These are phyloP conservation scores for Brachionichthys hirsutus DNA, from an alignment of 2,113 vertebrate species.

Conservation along the genomic window DNA sequence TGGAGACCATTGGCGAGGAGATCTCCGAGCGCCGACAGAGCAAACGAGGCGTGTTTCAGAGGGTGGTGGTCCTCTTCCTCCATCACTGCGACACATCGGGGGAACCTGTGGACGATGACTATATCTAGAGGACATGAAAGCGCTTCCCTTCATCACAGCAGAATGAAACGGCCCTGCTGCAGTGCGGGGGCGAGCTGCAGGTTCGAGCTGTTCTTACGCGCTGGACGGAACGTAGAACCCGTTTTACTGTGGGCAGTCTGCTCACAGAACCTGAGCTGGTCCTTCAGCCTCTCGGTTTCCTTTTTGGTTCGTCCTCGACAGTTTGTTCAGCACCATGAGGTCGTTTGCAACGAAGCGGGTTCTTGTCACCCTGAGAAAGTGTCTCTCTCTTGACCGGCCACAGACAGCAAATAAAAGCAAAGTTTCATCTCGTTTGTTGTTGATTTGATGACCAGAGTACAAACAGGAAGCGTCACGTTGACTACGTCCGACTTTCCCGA, in stretches of 20 bases:
- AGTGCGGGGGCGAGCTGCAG: background rate
- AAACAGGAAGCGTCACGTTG: too few species aligned
- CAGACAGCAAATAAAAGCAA: constrained; percentile 11
- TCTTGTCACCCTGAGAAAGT: background rate
- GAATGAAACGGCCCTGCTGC: background rate
- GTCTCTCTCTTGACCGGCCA: background rate
- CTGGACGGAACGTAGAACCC: background rate
- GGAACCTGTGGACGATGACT: constrained; percentile 94
- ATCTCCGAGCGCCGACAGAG: constrained; percentile 94
- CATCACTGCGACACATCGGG: constrained; percentile 96
- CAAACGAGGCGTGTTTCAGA: constrained; percentile 88
- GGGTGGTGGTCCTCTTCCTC: constrained; percentile 94
- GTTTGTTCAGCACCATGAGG: background rate
- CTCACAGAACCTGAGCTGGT: too few species aligned
- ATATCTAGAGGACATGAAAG: constrained; percentile 79
- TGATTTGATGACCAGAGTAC: too few species aligned
- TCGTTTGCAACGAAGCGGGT: background rate
- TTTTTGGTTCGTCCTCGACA: too few species aligned
- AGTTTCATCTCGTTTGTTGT: constrained; percentile 1
- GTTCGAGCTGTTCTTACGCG: constrained; percentile 1
- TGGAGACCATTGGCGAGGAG: constrained; percentile 98
- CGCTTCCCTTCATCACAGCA: background rate
- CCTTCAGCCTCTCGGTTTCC: background rate
- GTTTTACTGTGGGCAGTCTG: background rate
- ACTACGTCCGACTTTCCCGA: background rate